Conservation (phyloP, 2,888 invertebrate genomes). For the Leuctra nigra region DNA sequence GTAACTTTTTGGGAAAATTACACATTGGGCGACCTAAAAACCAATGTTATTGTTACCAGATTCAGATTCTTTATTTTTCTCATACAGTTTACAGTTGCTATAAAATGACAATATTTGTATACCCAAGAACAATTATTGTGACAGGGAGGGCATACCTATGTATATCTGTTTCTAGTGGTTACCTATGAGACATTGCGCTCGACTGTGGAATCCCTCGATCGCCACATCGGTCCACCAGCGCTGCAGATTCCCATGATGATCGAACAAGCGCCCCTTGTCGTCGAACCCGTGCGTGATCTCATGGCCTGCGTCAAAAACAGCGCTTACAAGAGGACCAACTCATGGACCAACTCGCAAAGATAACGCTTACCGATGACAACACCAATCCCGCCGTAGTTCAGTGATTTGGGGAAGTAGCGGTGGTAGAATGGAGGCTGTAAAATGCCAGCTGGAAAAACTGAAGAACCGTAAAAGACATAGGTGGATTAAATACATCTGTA, state of each 20-base stretch:
- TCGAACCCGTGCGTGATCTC: conserved; percentile 90
- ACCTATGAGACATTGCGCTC: conserved; percentile 69
- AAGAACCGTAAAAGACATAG: neutral
- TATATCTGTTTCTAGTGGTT: no score
- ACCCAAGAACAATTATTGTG: no score
- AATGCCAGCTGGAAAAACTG: conserved; percentile 89
- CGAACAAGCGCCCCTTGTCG: conserved; percentile 86
- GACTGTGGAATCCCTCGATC: conserved; percentile 64
- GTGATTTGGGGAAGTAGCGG: conserved; percentile 67
- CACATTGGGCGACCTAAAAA: no score
- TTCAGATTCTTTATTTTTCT: no score
- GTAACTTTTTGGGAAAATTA: no score
- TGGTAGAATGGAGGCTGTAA: conserved; percentile 93
- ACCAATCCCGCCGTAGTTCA: conserved; percentile 86
- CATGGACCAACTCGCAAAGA: no score
- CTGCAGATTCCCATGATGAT: conserved; percentile 85
- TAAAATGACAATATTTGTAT: no score
- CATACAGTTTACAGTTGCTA: no score
- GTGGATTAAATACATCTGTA: conserved; percentile 21
- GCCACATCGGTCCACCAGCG: conserved; percentile 77
- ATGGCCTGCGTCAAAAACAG: conserved; percentile 48
- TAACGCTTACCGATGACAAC: conserved; percentile 64
- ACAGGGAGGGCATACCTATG: no score
- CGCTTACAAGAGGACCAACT: neutral
- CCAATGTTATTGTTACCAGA: no score